These are phyloP conservation scores for Odontothrips loti DNA, from an alignment of 2,888 invertebrate species.

Conservation along the genomic window DNA sequence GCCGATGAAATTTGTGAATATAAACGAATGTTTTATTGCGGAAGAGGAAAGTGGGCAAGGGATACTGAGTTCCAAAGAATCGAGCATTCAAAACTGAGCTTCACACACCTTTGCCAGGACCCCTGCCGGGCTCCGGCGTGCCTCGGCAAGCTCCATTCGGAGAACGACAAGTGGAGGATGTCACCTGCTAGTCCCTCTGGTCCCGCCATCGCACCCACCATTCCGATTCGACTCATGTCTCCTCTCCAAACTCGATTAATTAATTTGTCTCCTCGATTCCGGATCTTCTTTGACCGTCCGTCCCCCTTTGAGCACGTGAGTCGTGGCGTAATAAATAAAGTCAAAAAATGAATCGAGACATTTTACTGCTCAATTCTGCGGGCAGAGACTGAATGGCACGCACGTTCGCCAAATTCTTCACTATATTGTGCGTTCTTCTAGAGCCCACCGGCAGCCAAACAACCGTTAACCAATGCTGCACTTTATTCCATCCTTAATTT, in stretches of 20 bases:
- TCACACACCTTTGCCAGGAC: background rate
- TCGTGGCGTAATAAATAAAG: background rate
- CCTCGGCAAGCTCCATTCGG: background rate
- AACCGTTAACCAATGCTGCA: background rate
- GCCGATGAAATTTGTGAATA: no score
- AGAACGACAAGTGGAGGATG: constrained; percentile 1
- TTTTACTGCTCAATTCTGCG: background rate
- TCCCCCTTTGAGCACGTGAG: background rate
- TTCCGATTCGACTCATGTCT: background rate
- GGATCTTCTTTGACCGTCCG: background rate
- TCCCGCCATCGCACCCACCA: background rate
- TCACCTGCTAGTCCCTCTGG: background rate
- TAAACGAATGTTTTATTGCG: background rate
- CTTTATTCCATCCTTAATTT: background rate
- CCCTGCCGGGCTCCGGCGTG: background rate
- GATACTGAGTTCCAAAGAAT: background rate
- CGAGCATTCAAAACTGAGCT: background rate
- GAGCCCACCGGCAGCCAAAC: no score
- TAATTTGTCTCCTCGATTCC: background rate
- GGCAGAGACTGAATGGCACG: background rate
- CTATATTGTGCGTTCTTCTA: background rate
- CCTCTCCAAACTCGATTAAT: background rate
- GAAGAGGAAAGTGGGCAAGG: background rate
- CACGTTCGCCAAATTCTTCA: background rate
- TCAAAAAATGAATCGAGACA: background rate